Base-by-base conservation (phyloP, 2,797 vertebrate genomes). In the Tapera naevia region DNA sequence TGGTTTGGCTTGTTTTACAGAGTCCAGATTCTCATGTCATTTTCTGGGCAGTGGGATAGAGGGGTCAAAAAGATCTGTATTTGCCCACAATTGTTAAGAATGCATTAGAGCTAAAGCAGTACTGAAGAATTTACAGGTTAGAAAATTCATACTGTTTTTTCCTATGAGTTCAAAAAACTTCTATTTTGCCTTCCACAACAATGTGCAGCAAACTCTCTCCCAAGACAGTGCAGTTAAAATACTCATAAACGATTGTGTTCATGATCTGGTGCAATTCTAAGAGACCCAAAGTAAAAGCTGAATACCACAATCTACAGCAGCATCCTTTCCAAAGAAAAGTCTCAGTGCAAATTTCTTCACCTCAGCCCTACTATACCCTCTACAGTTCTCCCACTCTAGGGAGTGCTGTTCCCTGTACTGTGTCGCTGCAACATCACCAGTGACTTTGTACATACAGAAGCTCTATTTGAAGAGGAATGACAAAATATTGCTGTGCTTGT, bases 401-500 rank as follows among this genome's bases (percentile, higher is more conserved):
- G 27, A 10, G 9, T 79, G 25, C 45, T 66, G 2, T 56, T 73
- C 53, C 27, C 48, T 71, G 27, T 25, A 35, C 28, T 62, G n/a
- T 61, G n/a, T 71, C 91, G 43, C 67, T 93, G 46, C 73, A 73
- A 9, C 24, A 46, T 39, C 58, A 33, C n/a, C 76, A 53, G 14
- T 18, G 30, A 18, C 60, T 76, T 60, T 39, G 18, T 28, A 43
- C 33, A 64, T 74, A 88, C 67, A 93, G 60, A 82, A 94, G 79
- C 41, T 75, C n/a, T 67, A 22, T 71, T 93, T 86, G 64, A 74
- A 91, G 53, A 89, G 65, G 93, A 94, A 91, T n/a, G 64, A 61
- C 18, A 81, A 93, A 93, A 74, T 73, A 73, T 28, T 50, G 8
- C 25, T 78, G 9, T n/a, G 17, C 1, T 0, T 54, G 35, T 89